These are phyloP conservation scores for Leiothrix lutea DNA, from an alignment of 2,113 vertebrate genomes.

Conservation along the genomic window DNA sequence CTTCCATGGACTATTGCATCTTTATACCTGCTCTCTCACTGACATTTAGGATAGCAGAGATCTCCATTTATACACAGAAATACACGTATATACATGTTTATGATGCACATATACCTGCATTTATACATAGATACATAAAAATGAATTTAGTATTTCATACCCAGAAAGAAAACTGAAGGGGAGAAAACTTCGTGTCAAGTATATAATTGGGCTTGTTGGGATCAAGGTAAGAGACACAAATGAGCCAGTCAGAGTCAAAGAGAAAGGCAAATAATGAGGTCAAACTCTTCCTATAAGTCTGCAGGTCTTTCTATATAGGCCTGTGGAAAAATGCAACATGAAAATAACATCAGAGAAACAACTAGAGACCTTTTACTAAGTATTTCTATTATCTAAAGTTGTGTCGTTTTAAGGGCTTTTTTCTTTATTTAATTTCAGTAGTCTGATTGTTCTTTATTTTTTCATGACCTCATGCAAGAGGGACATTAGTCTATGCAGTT, in stretches of 20 bases:
- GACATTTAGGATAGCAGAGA: neutral
- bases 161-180: neutral
- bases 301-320: neutral
- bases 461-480: constrained; percentile 3
- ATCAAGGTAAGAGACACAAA: neutral
- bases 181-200: neutral
- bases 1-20: neutral
- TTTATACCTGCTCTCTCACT: neutral
- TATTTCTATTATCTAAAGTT: neutral
- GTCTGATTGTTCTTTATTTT: neutral
- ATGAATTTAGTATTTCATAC: neutral
- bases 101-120: neutral
- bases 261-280: neutral
- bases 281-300: neutral
- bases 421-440: neutral
- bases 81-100: neutral
- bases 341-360: neutral
- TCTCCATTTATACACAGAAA: neutral
- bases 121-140: neutral
- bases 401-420: neutral
- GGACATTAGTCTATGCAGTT: neutral
- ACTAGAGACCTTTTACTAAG: neutral
- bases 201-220: neutral
- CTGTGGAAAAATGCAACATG: neutral
- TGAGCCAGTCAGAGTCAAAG: neutral